Evolutionary conservation across 92 coral and sea anemone species (phyloP), one percentile per base, ranked within the genome.

Genomic region (Virgularia gustaviana): DNA sequence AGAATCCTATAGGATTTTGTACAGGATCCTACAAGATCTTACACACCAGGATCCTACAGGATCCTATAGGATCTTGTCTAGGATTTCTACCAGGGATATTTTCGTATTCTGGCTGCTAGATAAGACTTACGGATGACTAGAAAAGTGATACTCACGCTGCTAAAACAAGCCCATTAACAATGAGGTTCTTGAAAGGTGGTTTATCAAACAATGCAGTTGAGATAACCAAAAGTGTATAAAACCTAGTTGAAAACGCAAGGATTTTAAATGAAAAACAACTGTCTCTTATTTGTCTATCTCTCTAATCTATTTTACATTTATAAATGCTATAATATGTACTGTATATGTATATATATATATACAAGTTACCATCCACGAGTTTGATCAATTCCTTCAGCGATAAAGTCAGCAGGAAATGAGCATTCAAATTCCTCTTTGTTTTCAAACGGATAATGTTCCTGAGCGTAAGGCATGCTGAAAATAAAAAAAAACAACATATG

Each of bases 331-430:
- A 37, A 13, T 27, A 20, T n/a, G 20, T 22, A 23, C 16, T 18
- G 6, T 6, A 30, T 9, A 23, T 13, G 20, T 27, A 47, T 32
- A n/a, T 11, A 1, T 6, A 7, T 15, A 31, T 6, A 12, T 30
- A 23, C 12, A 25, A 22, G 87, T 70, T 75, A 89, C 99, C 99
- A 94, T 75, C 99, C 99, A 65, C 99, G 83, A n/a, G 99, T 94
- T 73, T 94, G 99, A 62, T 94, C 99, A 78, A 94, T 89, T 55
- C 99, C 99, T 77, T 94, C 99, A 65, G 99, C 99, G 29, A 94
- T 94, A 65, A 94, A 94, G 82, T 94, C 99, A 39, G 99, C 99
- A 16, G 99, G 99, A 62, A 94, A 94, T 19, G 88, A 77, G 49
- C 53, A 54, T 76, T 94, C 99, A 77, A 94, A 94, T 28, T 56